phyloP scores from a whole-genome alignment of 2,888 invertebrate species.

The Hesperia comma region DNA sequence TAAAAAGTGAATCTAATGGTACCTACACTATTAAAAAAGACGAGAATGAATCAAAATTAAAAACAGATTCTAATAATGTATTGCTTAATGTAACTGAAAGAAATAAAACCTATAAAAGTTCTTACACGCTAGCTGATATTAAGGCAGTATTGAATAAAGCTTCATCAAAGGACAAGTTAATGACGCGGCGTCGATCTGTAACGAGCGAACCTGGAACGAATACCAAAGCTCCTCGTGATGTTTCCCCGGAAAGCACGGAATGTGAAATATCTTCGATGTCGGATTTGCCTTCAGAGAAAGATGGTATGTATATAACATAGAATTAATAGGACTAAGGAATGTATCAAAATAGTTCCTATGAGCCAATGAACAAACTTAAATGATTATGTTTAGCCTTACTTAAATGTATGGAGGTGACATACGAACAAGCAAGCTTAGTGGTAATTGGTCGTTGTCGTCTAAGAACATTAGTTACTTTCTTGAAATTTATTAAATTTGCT shows the following conservation, averaged over 20 bases:
- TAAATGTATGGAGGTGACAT: too few relatives aligned
- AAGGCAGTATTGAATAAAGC: constrained; percentile 12
- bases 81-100: not conserved
- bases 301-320: constrained; percentile 48
- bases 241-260: constrained; percentile 62
- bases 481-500: too few relatives aligned
- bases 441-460: too few relatives aligned
- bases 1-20: too few relatives aligned
- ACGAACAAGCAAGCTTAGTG: too few relatives aligned
- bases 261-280: constrained; percentile 66
- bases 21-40: too few relatives aligned
- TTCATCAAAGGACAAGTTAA: constrained; percentile 1
- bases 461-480: too few relatives aligned
- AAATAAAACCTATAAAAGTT: constrained; percentile 6
- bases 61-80: not conserved
- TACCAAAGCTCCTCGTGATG: constrained; percentile 20
- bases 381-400: too few relatives aligned
- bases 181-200: not conserved
- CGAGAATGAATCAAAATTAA: too few relatives aligned
- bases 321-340: not conserved
- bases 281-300: constrained; percentile 62
- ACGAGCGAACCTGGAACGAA: constrained; percentile 13
- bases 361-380: too few relatives aligned
- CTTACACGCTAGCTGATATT: constrained; percentile 1
- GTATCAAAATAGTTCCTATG: too few relatives aligned